Conservation (phyloP, 2,113 vertebrate genomes). For the Xyliphius kryptos region DNA sequence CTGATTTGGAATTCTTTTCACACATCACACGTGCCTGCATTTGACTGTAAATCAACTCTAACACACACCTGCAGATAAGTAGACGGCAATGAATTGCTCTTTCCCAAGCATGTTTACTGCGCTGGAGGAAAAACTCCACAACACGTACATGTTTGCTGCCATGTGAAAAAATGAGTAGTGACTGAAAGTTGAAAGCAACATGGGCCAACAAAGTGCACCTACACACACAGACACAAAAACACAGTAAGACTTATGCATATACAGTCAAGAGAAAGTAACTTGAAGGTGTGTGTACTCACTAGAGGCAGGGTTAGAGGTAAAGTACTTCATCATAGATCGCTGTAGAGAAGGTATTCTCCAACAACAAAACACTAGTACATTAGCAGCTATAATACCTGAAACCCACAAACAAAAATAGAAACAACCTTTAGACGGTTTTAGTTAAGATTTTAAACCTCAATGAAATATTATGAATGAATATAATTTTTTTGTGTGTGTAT, state of each 20-base stretch:
- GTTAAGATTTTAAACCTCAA: neutral
- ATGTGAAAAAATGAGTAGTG: conserved; percentile 91
- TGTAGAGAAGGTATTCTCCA: conserved; percentile 85
- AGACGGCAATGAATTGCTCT: conserved; percentile 91
- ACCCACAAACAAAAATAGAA: neutral
- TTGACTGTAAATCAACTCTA: neutral
- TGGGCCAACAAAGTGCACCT: conserved; percentile 80
- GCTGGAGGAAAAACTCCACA: conserved; percentile 94
- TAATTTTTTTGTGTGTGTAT: neutral
- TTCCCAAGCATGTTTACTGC: conserved; percentile 83
- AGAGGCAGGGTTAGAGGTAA: conserved; percentile 87
- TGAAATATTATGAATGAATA: neutral
- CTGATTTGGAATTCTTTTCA: neutral
- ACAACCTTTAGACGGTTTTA: neutral
- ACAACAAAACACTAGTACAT: conserved; percentile 82
- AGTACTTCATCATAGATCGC: conserved; percentile 81
- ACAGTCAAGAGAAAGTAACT: neutral
- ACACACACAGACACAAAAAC: conserved; percentile 20
- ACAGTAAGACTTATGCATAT: neutral
- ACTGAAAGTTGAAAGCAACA: conserved; percentile 91
- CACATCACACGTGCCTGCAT: neutral
- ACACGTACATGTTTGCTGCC: conserved; percentile 94
- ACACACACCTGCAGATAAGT: conserved; percentile 84
- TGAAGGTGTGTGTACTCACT: conserved; percentile 71
- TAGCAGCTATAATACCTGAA: conserved; percentile 85